phyloP scores from a whole-genome alignment of 2,113 vertebrate species.

The Perccottus glenii region DNA sequence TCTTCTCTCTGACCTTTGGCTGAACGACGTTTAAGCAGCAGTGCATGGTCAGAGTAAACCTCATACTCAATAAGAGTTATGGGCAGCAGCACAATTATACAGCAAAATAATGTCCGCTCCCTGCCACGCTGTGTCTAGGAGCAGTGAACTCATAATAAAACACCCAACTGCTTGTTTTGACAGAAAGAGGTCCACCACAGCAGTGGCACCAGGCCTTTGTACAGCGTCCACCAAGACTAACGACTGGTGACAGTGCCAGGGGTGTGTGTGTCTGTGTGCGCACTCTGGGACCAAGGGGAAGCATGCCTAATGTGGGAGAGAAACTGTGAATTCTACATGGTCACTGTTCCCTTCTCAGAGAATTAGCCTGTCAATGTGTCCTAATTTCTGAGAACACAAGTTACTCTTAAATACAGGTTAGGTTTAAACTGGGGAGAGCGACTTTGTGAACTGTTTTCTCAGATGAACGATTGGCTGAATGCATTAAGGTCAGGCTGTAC shows the following conservation, averaged over 20 bases:
- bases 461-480: conserved; percentile 24
- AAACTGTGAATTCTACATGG: conserved; percentile 62
- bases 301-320: conserved; percentile 67
- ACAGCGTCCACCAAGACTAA: conserved; percentile 68
- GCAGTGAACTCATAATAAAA: conserved; percentile 52
- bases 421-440: conserved; percentile 41
- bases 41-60: conserved; percentile 32
- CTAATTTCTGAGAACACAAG: conserved; percentile 51
- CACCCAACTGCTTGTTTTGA: conserved; percentile 44
- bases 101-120: conserved; percentile 23
- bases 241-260: conserved; percentile 60
- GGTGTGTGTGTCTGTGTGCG: conserved; percentile 41
- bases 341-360: conserved; percentile 53
- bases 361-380: conserved; percentile 63
- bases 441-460: conserved; percentile 34
- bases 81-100: conserved; percentile 23
- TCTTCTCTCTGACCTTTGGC: conserved; percentile 53
- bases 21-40: conserved; percentile 35
- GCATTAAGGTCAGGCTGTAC: conserved; percentile 18
- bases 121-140: conserved; percentile 2
- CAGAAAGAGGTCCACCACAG: conserved; percentile 56
- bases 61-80: conserved; percentile 53
- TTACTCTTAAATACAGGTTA: conserved; percentile 37
- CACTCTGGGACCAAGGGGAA: conserved; percentile 41
- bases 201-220: conserved; percentile 47